Evolutionary conservation across 2,888 invertebrate genomes (phyloP).

Genomic region (Dendrolimus houi): DNA sequence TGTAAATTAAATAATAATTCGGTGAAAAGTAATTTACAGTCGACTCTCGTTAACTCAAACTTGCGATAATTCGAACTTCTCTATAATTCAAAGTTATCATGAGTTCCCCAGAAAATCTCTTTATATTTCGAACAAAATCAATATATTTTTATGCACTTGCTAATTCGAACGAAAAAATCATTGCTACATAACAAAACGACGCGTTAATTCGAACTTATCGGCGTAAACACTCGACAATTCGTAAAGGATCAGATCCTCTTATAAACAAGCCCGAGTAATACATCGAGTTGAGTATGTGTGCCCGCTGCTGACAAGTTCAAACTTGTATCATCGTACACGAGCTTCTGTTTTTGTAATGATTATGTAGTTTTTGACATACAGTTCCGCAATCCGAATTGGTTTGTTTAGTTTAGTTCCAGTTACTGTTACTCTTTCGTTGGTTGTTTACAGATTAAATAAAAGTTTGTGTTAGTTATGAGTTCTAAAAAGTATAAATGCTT

Average conservation of each 20-base stretch:
- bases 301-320: not conserved
- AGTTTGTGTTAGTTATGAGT: constrained; percentile 10
- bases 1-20: no score
- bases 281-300: not conserved
- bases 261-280: not conserved
- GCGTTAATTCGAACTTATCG: constrained; percentile 9
- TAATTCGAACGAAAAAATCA: constrained; percentile 4
- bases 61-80: no score
- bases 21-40: no score
- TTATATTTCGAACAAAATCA: constrained; percentile 11
- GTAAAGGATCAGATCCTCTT: no score
- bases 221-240: not conserved
- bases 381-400: not conserved
- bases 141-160: constrained; percentile 10
- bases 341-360: not conserved
- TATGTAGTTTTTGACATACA: no score
- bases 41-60: no score
- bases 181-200: constrained; percentile 12
- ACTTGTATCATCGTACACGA: not conserved
- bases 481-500: constrained; percentile 11
- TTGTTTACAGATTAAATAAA: no score
- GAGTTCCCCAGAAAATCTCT: constrained; percentile 7
- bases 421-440: no score
- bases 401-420: constrained; percentile 9
- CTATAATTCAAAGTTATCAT: no score